These are phyloP conservation scores for Netelia virgata DNA, from an alignment of 2,888 invertebrate species.

Conservation along the genomic window DNA sequence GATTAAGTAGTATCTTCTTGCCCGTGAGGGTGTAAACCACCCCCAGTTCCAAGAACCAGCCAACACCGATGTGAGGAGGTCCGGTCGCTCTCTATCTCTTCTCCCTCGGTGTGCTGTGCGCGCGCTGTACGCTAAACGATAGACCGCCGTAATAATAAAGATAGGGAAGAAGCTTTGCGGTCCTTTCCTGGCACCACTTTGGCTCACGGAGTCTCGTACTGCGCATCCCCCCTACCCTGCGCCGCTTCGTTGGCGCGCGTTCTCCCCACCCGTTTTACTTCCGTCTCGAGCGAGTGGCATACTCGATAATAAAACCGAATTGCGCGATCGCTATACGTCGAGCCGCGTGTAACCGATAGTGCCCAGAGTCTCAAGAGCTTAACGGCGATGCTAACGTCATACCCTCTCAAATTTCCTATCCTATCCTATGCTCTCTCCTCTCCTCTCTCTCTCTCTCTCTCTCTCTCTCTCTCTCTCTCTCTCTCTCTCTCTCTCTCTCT, in stretches of 20 bases:
- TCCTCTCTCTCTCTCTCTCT: too few relatives aligned
- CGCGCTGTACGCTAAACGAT: slow-evolving; percentile 59
- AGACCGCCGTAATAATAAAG: slow-evolving; percentile 72
- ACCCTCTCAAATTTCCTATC: slow-evolving; percentile 46
- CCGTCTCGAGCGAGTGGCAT: slow-evolving; percentile 36
- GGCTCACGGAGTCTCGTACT: slow-evolving; percentile 12
- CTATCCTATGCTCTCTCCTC: neutral
- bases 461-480: too few relatives aligned
- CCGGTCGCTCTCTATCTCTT: slow-evolving; percentile 29
- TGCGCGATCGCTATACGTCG: slow-evolving; percentile 44
- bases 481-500: neutral
- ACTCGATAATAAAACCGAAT: slow-evolving; percentile 72
- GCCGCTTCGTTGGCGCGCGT: neutral
- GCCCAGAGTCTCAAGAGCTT: slow-evolving; percentile 62
- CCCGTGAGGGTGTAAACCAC: slow-evolving; percentile 39
- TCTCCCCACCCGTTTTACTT: neutral
- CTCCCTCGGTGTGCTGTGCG: slow-evolving; percentile 28
- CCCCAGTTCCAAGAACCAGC: slow-evolving; percentile 7
- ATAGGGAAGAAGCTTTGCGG: slow-evolving; percentile 65
- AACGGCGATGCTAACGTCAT: slow-evolving; percentile 57
- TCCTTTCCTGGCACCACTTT: slow-evolving; percentile 54
- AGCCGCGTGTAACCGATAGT: slow-evolving; percentile 58
- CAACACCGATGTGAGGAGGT: neutral
- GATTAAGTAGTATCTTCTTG: slow-evolving; percentile 62
- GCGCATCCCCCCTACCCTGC: neutral